Conservation (phyloP, 2,888 invertebrate species). For the Oxycera nigricornis region DNA sequence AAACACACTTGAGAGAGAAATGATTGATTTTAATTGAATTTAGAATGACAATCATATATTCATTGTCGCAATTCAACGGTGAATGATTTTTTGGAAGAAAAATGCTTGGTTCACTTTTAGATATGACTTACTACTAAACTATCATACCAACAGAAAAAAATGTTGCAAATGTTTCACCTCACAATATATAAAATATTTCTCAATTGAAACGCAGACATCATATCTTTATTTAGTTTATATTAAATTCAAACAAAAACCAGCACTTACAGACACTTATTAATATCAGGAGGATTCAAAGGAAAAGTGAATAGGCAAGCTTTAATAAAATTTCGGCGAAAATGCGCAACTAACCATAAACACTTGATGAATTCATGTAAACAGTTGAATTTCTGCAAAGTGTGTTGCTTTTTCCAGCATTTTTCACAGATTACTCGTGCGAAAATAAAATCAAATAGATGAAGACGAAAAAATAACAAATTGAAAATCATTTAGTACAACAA, state of each 20-base stretch:
- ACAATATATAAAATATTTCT: slow-evolving; percentile 47
- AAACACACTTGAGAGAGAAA: slow-evolving; percentile 47
- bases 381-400: not conserved
- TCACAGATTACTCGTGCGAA: not conserved
- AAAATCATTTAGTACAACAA: no score
- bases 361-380: not conserved
- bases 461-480: not conserved
- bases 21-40: slow-evolving; percentile 43
- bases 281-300: not conserved
- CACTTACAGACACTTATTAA: not conserved
- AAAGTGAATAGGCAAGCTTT: not conserved
- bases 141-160: not conserved
- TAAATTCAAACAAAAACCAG: not conserved
- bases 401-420: not conserved
- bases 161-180: slow-evolving; percentile 47
- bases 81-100: not conserved
- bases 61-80: not conserved
- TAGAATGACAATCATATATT: not conserved
- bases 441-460: not conserved
- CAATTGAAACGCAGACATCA: not conserved
- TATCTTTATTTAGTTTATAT: not conserved
- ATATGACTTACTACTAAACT: not conserved
- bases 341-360: not conserved
- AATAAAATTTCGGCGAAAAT: not conserved
- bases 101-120: not conserved